phyloP scores from a whole-genome alignment of 2,113 vertebrate species.

The Rissa tridactyla region DNA sequence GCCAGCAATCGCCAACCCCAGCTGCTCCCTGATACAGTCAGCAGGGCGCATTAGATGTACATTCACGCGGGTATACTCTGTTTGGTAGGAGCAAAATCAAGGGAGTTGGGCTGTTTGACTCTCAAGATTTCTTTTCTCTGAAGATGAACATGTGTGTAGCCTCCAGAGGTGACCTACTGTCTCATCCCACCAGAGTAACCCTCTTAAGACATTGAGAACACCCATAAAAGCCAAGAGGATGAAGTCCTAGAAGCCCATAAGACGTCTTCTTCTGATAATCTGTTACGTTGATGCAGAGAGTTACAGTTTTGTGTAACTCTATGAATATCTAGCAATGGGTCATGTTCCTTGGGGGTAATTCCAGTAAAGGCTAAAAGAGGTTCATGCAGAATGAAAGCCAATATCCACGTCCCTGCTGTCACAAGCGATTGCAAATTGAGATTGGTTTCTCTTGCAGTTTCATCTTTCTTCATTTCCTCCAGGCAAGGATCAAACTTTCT shows the following conservation, averaged over 20 bases:
- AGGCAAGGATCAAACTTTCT: not conserved
- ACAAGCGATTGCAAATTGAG: not conserved
- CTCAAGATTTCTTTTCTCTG: not conserved
- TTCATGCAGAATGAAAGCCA: not conserved
- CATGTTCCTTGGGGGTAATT: not conserved
- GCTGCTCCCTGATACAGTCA: not conserved
- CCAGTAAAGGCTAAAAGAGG: not conserved
- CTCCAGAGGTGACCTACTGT: not conserved
- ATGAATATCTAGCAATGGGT: not conserved
- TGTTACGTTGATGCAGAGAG: not conserved
- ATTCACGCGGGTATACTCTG: not conserved
- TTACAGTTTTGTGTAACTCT: not conserved
- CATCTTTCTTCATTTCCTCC: not conserved
- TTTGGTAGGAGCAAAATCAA: not conserved
- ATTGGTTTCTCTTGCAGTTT: not conserved
- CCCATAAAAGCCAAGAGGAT: not conserved
- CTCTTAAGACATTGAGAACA: not conserved
- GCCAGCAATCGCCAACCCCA: not conserved
- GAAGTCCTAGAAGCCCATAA: not conserved
- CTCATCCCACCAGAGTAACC: not conserved
- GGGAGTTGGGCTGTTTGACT: not conserved
- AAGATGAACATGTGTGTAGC: not conserved
- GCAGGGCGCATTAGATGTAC: not conserved
- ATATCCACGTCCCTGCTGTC: not conserved
- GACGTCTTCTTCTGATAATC: not conserved